Base-by-base conservation (phyloP, 2,888 invertebrate genomes). In the Drosophila ustulata region DNA sequence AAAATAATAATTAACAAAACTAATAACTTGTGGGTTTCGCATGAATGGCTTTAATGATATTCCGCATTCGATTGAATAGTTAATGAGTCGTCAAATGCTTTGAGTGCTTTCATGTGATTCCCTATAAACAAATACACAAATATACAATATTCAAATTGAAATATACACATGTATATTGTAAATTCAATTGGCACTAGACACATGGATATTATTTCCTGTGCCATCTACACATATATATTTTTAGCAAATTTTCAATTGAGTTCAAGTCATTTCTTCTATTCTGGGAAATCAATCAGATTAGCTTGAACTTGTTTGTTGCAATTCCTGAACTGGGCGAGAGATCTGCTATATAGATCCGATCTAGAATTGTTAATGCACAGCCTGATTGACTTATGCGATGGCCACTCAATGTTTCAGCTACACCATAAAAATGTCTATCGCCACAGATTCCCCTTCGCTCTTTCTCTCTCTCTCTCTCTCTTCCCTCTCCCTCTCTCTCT, bases 341-440 rank as follows among this genome's bases (percentile, higher is more conserved):
- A 18, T 18, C 18, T 18, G 39, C 32, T 23, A 53, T 53, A 51
- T 55, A 8, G 51, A 51, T 47, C 28, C 49, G 13, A 28, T 41
- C 50, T 56, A 46, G 18, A 59, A 50, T 23, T 26, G 52, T 26
- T 9, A 43, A 41, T 51, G 11, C 32, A 61, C 75, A 52, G 34
- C 50, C 46, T 53, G 49, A 59, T 76, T 56, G 66, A 66, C 62
- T 65, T 55, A 43, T 43, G 6, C 30, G 56, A 62, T 37, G 46
- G 71, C 59, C 59, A 65, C 64, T 76, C 45, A 56, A 45, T 52
- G 25, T 63, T 51, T 66, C 41, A 28, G 49, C 49, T n/a, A 64
- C 58, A 59, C 18, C 56, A 71, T 76, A 64, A 66, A 71, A 59
- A 61, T 63, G 76, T 74, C 77, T 57, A 56, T 66, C 53, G 32